Conservation (phyloP, 1,140 invertebrate genomes). For the Aradophagus sp. region DNA sequence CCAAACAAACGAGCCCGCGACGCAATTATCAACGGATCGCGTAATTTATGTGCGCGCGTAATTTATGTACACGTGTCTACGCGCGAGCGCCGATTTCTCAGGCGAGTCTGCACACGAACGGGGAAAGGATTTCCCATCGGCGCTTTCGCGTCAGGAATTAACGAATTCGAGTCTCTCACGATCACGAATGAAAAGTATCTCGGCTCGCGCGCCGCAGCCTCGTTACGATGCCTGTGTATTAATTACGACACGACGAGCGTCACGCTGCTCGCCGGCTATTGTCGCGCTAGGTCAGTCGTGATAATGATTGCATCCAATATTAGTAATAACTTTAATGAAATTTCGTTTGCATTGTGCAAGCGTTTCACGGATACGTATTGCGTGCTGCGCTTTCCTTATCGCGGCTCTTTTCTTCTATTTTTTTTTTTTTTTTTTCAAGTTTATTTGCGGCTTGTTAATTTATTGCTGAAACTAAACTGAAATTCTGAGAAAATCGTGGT, state of each 20-base stretch:
- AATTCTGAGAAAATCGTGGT: no score
- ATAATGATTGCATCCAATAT: no score
- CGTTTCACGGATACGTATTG: no score
- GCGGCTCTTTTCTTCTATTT: no score
- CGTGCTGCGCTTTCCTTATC: no score
- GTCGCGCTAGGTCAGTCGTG: no score
- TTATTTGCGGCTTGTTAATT: no score
- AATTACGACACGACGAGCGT: slow-evolving; percentile 32
- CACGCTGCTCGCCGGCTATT: no score
- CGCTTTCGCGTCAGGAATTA: slow-evolving; percentile 49
- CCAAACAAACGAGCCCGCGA: slow-evolving; percentile 39
- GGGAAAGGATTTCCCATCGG: slow-evolving; percentile 61
- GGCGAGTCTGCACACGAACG: slow-evolving; percentile 45
- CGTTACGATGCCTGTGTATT: slow-evolving; percentile 42
- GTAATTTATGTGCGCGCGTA: slow-evolving; percentile 44
- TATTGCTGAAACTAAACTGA: no score
- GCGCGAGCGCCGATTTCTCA: slow-evolving; percentile 46
- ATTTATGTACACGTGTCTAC: slow-evolving; percentile 19
- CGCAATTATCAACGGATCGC: slow-evolving; percentile 46
- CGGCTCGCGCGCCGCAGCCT: slow-evolving; percentile 22
- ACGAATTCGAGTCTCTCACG: slow-evolving; percentile 54
- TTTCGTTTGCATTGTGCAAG: no score
- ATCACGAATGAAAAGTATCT: slow-evolving; percentile 47
- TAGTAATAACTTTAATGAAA: no score
- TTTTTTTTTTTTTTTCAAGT: no score